Evolutionary conservation across 1,140 invertebrate species (phyloP).

Genomic region (Hyles euphorbiae): DNA sequence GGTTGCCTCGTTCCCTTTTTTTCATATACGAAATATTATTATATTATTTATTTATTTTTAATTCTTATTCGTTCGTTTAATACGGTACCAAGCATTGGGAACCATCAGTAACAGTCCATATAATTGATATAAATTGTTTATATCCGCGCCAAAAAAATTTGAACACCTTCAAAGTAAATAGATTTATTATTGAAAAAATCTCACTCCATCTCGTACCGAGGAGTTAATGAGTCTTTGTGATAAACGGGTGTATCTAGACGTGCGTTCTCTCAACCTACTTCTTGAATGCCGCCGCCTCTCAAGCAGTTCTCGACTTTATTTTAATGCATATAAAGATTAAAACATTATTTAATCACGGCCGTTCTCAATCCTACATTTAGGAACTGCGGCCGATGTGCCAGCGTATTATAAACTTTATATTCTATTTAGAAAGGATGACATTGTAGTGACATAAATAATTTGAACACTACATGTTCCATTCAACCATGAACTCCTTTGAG

Average conservation of each 20-base stretch:
- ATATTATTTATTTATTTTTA: no score
- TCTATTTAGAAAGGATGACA: constrained; percentile 33
- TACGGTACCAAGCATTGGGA: neutral
- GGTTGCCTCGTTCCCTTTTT: no score
- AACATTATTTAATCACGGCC: constrained; percentile 39
- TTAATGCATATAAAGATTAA: constrained; percentile 46
- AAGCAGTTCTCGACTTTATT: constrained; percentile 52
- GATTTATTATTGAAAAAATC: constrained; percentile 29
- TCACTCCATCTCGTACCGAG: constrained; percentile 38
- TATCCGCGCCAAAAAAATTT: neutral
- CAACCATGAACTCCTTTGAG: constrained; percentile 73
- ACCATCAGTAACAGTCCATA: neutral
- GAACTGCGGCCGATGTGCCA: constrained; percentile 42
- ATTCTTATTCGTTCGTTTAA: no score
- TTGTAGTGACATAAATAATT: constrained; percentile 30
- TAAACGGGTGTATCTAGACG: constrained; percentile 63
- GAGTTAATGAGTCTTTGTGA: constrained; percentile 66
- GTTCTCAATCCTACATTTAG: constrained; percentile 69
- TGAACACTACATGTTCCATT: constrained; percentile 66
- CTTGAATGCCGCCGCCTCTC: constrained; percentile 48
- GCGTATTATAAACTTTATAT: constrained; percentile 45
- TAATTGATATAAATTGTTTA: neutral
- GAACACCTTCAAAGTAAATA: neutral
- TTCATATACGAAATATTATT: no score
- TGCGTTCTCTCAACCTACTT: constrained; percentile 71